Base-by-base conservation (phyloP, 1,140 invertebrate genomes). In the Lineus longissimus region DNA sequence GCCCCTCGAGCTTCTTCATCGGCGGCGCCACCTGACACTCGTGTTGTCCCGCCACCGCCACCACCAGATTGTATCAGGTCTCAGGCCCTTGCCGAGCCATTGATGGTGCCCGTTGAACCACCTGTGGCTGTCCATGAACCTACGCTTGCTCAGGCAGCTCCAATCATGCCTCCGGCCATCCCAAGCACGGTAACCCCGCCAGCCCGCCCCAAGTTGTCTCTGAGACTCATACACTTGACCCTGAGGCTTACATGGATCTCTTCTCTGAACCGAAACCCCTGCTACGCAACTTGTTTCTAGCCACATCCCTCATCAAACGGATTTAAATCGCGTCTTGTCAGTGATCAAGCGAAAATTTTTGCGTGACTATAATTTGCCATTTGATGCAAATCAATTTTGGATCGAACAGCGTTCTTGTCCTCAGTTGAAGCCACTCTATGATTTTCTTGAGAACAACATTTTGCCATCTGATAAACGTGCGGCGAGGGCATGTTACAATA, bases 351-450 rank as follows among this genome's bases (percentile, higher is more conserved):
- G 47, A 51, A 51, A 51, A n/a, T 6, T 51, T n/a, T 9, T 51
- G 6, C 47, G 47, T 19, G 47, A 51, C n/a, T 51, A 51, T n/a
- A 51, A 51, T 51, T n/a, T 51, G 47, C 47, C 47, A 4, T 51
- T 23, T n/a, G 47, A 51, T n/a, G 47, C 25, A 4, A 4, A 51
- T 7, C 47, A 51, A 27, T 19, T 51, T 51, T n/a, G 47, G n/a
- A 7, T 51, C 4, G 47, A 19, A 9, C 47, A 51, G n/a, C n/a
- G 47, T 6, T 19, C 47, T 7, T 19, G 25, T 51, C 47, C 47
- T 7, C 6, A 51, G 9, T n/a, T 51, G 9, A 51, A 51, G 25
- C 47, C n/a, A 4, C 6, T 51, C 19, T 36, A 36, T 36, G 47
- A 51, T n/a, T 51, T 23, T 6, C 47, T 51, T 51, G 47, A 51